Evolutionary conservation across 2,113 vertebrate genomes (phyloP).

Genomic region (Anoura caudifer): DNA sequence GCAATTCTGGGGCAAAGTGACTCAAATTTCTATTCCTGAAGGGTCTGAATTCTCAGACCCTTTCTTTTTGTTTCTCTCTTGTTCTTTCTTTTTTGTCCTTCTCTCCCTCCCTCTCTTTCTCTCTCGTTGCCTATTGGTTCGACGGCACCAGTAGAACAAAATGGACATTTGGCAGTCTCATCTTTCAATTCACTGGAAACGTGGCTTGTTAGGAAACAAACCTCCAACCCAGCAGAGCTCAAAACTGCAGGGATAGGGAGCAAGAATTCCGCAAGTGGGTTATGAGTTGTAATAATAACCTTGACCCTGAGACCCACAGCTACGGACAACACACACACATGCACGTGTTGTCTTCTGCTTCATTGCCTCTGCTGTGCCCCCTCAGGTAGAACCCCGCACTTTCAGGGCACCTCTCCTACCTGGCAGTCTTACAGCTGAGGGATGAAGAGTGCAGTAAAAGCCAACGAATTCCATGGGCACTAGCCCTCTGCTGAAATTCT

Average conservation of each 20-base stretch:
- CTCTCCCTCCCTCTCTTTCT: not conserved
- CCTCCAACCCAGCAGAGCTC: not conserved
- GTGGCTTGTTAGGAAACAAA: not conserved
- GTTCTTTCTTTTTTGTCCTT: not conserved
- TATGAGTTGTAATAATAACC: not conserved
- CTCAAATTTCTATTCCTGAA: not conserved
- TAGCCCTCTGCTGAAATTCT: not conserved
- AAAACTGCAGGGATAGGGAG: not conserved
- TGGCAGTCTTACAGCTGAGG: not conserved
- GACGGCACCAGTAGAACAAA: not conserved
- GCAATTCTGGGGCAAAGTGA: not conserved
- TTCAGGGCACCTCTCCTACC: not conserved
- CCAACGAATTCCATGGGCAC: not conserved
- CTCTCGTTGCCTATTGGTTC: not conserved
- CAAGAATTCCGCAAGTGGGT: not conserved
- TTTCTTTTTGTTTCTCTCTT: not conserved
- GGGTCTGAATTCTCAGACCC: not conserved
- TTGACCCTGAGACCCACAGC: not conserved
- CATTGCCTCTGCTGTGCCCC: not conserved
- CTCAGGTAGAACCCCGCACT: not conserved
- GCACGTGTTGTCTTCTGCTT: not conserved
- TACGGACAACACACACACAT: not conserved
- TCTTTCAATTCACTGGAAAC: not conserved
- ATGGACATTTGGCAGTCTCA: not conserved
- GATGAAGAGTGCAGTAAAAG: not conserved